Percentiles rank a stretch among this genome's conserved stretches.
Conservation (phyloP, 2,888 invertebrate species). For the Agrotis clavis region DNA sequence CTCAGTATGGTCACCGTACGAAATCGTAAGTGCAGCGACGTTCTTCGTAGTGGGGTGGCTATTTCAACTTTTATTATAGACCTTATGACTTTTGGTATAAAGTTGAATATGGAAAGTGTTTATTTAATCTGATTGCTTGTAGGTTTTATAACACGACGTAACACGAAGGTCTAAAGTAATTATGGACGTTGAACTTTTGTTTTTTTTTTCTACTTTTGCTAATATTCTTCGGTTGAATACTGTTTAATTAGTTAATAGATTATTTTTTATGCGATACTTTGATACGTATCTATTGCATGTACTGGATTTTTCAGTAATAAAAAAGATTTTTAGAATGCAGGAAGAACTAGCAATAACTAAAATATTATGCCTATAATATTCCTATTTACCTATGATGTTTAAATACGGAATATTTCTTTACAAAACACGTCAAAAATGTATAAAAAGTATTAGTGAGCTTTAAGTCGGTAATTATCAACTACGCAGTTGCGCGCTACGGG, state of each 20-base stretch:
- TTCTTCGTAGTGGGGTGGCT: conserved; percentile 25
- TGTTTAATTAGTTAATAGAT: conserved; percentile 13
- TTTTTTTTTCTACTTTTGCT: conserved; percentile 39
- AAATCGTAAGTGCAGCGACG: conserved; percentile 59
- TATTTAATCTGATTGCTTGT: conserved; percentile 13
- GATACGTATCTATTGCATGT: conserved; percentile 3
- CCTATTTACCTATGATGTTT: no score
- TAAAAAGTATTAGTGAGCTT: no score
- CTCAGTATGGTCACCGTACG: conserved; percentile 72
- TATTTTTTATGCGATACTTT: conserved; percentile 25
- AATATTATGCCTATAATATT: no score
- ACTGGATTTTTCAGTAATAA: neutral
- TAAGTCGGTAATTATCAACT: no score
- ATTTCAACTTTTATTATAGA: conserved; percentile 16
- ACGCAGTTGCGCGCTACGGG: no score
- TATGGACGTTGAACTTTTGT: conserved; percentile 55
- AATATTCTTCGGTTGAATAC: conserved; percentile 34
- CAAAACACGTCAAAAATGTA: no score
- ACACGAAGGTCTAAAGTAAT: conserved; percentile 58
- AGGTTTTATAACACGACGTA: conserved; percentile 45
- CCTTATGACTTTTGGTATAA: conserved; percentile 22
- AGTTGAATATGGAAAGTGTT: conserved; percentile 20
- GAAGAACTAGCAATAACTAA: neutral
- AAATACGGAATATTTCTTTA: no score
- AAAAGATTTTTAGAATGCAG: neutral